Evolutionary conservation across 2,888 invertebrate genomes (phyloP).

Genomic region (Homarus gammarus): DNA sequence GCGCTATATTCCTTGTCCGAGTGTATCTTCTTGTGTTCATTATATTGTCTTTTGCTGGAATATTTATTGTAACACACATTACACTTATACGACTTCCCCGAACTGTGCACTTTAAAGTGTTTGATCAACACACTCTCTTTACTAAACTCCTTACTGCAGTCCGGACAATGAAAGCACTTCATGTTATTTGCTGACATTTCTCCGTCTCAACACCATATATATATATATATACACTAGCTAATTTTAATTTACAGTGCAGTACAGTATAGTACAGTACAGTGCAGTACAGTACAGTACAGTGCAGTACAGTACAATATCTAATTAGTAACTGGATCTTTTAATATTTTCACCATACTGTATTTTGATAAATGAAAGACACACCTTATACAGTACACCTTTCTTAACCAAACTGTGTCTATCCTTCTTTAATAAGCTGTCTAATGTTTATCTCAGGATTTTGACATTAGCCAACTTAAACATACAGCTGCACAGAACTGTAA

Average conservation of each 20-base stretch:
- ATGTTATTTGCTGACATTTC: not conserved
- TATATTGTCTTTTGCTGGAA: not conserved
- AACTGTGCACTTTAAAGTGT: conserved; percentile 30
- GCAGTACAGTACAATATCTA: no score
- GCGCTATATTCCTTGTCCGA: not conserved
- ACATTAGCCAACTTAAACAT: no score
- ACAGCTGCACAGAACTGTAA: no score
- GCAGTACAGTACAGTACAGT: no score
- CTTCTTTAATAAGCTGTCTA: no score
- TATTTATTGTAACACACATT: conserved; percentile 1
- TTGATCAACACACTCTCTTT: conserved; percentile 9
- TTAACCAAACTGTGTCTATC: no score
- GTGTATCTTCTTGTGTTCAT: conserved; percentile 9
- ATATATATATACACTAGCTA: not conserved
- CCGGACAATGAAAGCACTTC: conserved; percentile 10
- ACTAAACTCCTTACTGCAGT: conserved; percentile 22
- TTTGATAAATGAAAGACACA: no score
- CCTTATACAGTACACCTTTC: no score
- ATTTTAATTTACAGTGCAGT: not conserved
- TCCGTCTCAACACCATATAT: not conserved
- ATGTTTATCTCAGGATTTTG: no score
- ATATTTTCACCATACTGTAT: no score
- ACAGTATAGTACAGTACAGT: no score
- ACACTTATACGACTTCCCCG: conserved; percentile 3
- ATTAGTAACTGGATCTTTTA: no score